A percentile compares a stretch with the other conserved stretches of the same genome.
These are phyloP conservation scores for Pseudorectes ferrugineus DNA, from an alignment of 2,113 vertebrate genomes.

Conservation along the genomic window DNA sequence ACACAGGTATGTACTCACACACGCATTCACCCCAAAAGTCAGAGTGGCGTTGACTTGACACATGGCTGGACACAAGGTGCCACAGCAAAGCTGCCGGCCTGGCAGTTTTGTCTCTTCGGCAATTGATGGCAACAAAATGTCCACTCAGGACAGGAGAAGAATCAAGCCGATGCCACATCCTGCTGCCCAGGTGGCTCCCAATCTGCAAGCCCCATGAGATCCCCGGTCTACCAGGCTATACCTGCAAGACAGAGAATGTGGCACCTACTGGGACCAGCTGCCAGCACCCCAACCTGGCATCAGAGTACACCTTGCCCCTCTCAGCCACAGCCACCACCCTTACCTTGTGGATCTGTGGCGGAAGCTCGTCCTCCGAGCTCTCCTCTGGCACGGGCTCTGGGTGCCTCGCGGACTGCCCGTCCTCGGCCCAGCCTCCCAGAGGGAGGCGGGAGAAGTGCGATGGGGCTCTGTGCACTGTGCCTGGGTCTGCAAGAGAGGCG, in stretches of 20 bases:
- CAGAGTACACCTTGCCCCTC: background rate
- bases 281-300: background rate
- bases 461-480: constrained; percentile 71
- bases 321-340: background rate
- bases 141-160: background rate
- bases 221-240: constrained; percentile 63
- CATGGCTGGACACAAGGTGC: constrained; percentile 17
- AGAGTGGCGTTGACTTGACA: constrained; percentile 13
- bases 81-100: background rate
- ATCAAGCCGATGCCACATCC: background rate
- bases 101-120: constrained; percentile 1
- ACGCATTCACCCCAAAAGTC: constrained; percentile 49
- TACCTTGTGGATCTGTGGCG: constrained; percentile 91
- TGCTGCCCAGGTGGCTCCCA: constrained; percentile 10
- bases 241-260: constrained; percentile 57
- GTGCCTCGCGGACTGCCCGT: constrained; percentile 76
- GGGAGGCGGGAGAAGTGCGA: constrained; percentile 85
- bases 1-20: constrained; percentile 67
- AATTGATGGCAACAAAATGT: constrained; percentile 5
- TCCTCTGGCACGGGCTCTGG: constrained; percentile 90
- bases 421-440: constrained; percentile 94
- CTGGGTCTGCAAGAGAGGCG: constrained; percentile 62
- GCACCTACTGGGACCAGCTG: background rate
- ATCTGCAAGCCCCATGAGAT: constrained; percentile 15
- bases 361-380: constrained; percentile 90